Conservation (phyloP, 1,140 invertebrate genomes). For the Caenorhabditis brenneri region DNA sequence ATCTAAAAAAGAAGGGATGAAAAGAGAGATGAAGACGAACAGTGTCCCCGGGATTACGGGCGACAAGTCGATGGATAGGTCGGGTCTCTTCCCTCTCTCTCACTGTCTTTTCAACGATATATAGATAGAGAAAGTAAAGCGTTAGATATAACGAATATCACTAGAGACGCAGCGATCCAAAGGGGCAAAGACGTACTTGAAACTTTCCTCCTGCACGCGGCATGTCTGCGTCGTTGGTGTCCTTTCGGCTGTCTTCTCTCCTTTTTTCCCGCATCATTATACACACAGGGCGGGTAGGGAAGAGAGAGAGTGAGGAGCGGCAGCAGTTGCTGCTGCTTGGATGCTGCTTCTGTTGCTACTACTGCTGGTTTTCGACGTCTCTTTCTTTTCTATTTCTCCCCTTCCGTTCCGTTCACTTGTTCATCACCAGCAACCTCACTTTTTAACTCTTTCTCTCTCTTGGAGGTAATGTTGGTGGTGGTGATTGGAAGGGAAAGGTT, state of each 20-base stretch:
- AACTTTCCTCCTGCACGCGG: slow-evolving; percentile 24
- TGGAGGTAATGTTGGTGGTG: too few species aligned
- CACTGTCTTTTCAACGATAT: slow-evolving; percentile 8
- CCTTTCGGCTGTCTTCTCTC: not conserved
- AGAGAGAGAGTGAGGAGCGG: not conserved
- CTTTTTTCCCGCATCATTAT: slow-evolving; percentile 23
- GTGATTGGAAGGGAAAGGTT: not conserved
- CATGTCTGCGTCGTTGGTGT: not conserved
- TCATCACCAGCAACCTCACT: too few species aligned
- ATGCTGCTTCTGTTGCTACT: too few species aligned
- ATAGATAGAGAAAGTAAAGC: not conserved
- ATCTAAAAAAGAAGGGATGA: not conserved
- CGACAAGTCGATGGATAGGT: not conserved
- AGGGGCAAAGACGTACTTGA: slow-evolving; percentile 4
- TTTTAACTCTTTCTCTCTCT: too few species aligned
- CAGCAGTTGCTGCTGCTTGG: not conserved
- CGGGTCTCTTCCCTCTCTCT: not conserved
- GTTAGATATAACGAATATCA: not conserved
- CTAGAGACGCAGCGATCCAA: not conserved
- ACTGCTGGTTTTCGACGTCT: not conserved
- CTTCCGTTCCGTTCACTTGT: not conserved
- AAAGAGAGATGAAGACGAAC: not conserved
- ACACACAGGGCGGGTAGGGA: not conserved
- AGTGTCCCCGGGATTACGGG: not conserved
- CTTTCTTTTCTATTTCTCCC: not conserved